Evolutionary conservation across 2,797 vertebrate genomes (phyloP).

Genomic region (Karalla daura): DNA sequence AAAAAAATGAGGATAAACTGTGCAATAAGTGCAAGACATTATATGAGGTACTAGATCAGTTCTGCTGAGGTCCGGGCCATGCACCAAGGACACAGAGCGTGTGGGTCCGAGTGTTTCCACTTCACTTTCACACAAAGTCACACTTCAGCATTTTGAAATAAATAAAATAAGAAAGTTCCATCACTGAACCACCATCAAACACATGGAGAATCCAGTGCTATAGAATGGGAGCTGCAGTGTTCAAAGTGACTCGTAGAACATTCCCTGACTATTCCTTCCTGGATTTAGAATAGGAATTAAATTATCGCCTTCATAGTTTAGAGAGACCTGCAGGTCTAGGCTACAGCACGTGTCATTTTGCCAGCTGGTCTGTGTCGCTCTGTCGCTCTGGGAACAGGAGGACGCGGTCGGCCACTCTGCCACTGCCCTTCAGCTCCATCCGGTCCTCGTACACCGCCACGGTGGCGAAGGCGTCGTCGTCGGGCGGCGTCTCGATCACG

Average conservation of each 20-base stretch:
- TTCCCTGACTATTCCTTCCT: neutral
- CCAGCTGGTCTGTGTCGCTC: neutral
- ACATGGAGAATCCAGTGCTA: neutral
- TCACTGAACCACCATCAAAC: neutral
- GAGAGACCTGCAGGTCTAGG: neutral
- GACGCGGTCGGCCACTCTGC: slow-evolving; percentile 84
- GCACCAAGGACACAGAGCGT: neutral
- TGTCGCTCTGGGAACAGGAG: slow-evolving; percentile 75
- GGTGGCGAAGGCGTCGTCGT: slow-evolving; percentile 88
- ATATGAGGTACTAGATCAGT: slow-evolving; percentile 2
- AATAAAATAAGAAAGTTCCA: neutral
- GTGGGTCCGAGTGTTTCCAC: neutral
- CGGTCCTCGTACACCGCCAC: slow-evolving; percentile 89
- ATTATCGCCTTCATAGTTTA: neutral
- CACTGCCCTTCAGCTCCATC: slow-evolving; percentile 89
- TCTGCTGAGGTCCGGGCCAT: slow-evolving; percentile 3
- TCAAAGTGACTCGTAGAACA: slow-evolving; percentile 12
- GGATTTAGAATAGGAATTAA: neutral
- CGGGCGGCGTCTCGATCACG: slow-evolving; percentile 90
- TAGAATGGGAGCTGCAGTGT: neutral
- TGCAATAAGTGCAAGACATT: neutral
- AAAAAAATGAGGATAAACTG: neutral
- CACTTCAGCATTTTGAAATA: neutral
- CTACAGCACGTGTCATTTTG: neutral
- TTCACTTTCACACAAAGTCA: neutral